phyloP scores from a whole-genome alignment of 2,888 invertebrate species.

The Synergus umbraculus region DNA sequence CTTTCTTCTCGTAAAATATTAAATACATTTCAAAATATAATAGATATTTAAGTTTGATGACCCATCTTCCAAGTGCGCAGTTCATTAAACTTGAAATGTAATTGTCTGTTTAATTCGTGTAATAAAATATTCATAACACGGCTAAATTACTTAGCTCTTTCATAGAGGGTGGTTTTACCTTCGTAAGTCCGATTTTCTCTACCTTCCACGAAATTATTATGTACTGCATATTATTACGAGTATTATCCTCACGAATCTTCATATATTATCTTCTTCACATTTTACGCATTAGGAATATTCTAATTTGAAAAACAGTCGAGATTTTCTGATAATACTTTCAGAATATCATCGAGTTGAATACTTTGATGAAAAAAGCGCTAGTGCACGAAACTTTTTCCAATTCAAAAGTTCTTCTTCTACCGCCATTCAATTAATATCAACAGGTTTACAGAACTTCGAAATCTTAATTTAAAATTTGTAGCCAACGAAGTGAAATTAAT shows the following conservation, averaged over 20 bases:
- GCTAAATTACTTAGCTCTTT: background rate
- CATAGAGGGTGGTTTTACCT: background rate
- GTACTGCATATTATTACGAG: background rate
- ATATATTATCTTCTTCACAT: background rate
- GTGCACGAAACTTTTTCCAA: background rate
- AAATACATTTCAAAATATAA: background rate
- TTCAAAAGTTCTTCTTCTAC: background rate
- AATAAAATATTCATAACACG: background rate
- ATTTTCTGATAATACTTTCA: background rate
- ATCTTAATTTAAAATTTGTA: slow-evolving; percentile 12
- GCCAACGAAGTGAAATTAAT: slow-evolving; percentile 19
- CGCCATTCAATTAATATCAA: slow-evolving; percentile 10
- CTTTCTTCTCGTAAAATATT: background rate
- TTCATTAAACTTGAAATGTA: too few relatives aligned
- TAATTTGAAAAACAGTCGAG: background rate
- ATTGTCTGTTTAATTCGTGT: background rate
- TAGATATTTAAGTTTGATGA: background rate
- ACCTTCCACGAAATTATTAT: background rate
- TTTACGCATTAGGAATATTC: background rate
- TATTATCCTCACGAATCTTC: background rate
- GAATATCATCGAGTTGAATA: background rate
- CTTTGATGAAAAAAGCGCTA: background rate
- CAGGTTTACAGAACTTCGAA: slow-evolving; percentile 1
- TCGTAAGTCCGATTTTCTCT: background rate
- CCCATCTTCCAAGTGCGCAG: background rate